Evolutionary conservation across 2,888 invertebrate species (phyloP), one percentile per base, ranked within the genome.

Genomic region (Girardia tigrina): DNA sequence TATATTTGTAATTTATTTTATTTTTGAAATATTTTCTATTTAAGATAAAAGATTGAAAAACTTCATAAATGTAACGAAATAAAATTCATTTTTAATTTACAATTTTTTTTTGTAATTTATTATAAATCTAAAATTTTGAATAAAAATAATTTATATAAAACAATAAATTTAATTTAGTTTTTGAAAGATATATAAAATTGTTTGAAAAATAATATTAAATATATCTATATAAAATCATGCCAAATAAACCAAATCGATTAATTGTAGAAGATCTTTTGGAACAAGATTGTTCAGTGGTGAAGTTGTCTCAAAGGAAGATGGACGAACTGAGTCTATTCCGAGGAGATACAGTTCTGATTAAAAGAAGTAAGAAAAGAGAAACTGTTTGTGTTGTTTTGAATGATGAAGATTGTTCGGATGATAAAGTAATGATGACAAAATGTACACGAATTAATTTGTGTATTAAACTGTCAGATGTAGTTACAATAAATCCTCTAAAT

Each of bases 171-270:
- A n/a, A n/a, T n/a, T n/a, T n/a, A n/a, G n/a, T n/a, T n/a, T n/a
- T n/a, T n/a, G n/a, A n/a, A 99, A 98, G 85, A 88, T 98, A 84
- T 98, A 99, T 87, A 98, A 99, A 89, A 98, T 98, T 0, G 97
- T 98, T 82, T 97, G 87, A 77, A 87, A 99, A 85, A 98, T 99
- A 6, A 98, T n/a, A n/a, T n/a, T n/a, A n/a, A n/a, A n/a, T n/a
- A n/a, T n/a, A n/a, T n/a, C n/a, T 99, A 56, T n/a, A 56, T 16
- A 12, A 4, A 56, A 56, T 56, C 4, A 56, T 56, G 56, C 4
- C n/a, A 8, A 56, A 56, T 4, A 56, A 56, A 12, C 2, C 23
- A 56, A 56, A 56, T 56, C 4, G 56, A 56, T n/a, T 56, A 12
- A n/a, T 56, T 56, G 56, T 56, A 12, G 56, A 56, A 6, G 56